These are phyloP conservation scores for Bufotes viridis DNA, from an alignment of 2,797 vertebrate genomes.

Conservation along the genomic window DNA sequence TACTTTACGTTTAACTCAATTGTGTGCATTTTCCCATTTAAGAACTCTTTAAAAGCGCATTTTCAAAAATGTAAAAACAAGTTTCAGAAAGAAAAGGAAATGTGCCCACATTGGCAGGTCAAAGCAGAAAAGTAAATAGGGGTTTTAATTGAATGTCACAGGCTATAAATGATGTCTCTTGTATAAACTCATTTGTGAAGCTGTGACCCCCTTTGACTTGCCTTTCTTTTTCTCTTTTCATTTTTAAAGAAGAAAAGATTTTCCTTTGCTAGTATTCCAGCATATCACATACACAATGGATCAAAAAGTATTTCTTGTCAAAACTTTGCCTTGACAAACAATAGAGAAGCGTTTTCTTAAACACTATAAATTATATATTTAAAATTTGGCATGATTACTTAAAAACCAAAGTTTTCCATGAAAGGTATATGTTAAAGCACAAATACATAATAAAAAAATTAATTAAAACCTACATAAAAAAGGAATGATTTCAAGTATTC, in stretches of 20 bases:
- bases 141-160: conserved; percentile 32
- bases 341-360: background rate
- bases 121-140: conserved; percentile 6
- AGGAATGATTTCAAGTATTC: no score
- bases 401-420: no score
- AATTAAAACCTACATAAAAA: no score
- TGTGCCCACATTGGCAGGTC: background rate
- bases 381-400: background rate
- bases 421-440: no score
- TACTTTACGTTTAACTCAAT: conserved; percentile 39
- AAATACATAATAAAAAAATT: no score
- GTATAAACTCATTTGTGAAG: conserved; percentile 22
- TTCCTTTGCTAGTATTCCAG: background rate
- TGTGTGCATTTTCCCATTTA: conserved; percentile 31
- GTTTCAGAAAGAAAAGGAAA: conserved; percentile 5
- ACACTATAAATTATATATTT: background rate
- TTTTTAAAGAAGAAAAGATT: background rate
- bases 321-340: conserved; percentile 7
- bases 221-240: conserved; percentile 22
- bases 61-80: conserved; percentile 18
- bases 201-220: background rate
- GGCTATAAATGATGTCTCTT: conserved; percentile 30
- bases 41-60: background rate
- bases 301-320: background rate
- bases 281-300: background rate